A percentile compares a stretch with the other conserved stretches of the same genome.
Evolutionary conservation across 2,888 invertebrate genomes (phyloP).

Genomic region (Linyphia triangularis): DNA sequence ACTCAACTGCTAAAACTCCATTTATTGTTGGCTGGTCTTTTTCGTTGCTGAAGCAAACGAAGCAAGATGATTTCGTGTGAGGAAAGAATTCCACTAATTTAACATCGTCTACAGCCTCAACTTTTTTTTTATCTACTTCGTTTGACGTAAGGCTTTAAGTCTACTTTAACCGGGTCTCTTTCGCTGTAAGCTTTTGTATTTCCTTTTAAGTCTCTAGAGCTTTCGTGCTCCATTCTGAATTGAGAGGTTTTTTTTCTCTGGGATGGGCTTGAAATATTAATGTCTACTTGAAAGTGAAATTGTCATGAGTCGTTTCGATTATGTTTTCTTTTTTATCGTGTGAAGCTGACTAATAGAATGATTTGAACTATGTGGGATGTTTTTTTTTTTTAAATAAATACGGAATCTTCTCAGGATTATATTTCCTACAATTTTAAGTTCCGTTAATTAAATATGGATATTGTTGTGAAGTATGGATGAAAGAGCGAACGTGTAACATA

Average conservation of each 20-base stretch:
- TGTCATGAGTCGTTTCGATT: background rate
- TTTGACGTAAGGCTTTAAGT: constrained; percentile 33
- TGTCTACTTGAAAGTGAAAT: background rate
- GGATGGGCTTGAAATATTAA: background rate
- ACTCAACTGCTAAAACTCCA: constrained; percentile 60
- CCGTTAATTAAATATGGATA: no score
- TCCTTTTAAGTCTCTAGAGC: background rate
- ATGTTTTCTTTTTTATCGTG: background rate
- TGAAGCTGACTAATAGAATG: no score
- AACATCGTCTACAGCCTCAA: constrained; percentile 7
- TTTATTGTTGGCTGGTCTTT: constrained; percentile 45
- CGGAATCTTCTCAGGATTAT: no score
- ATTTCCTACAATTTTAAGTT: no score
- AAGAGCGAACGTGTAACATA: no score
- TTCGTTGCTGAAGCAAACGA: constrained; percentile 34
- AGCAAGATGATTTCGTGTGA: constrained; percentile 42
- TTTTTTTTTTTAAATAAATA: no score
- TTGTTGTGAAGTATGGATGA: no score
- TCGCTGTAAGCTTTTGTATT: background rate
- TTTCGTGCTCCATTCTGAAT: background rate
- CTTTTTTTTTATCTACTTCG: background rate
- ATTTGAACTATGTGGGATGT: no score
- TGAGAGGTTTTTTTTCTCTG: background rate
- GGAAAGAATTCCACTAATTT: constrained; percentile 41
- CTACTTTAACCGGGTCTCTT: constrained; percentile 48